Percentiles rank a stretch among this genome's conserved stretches.
phyloP scores from a whole-genome alignment of 2,113 vertebrate genomes.

The Hydropotes inermis region DNA sequence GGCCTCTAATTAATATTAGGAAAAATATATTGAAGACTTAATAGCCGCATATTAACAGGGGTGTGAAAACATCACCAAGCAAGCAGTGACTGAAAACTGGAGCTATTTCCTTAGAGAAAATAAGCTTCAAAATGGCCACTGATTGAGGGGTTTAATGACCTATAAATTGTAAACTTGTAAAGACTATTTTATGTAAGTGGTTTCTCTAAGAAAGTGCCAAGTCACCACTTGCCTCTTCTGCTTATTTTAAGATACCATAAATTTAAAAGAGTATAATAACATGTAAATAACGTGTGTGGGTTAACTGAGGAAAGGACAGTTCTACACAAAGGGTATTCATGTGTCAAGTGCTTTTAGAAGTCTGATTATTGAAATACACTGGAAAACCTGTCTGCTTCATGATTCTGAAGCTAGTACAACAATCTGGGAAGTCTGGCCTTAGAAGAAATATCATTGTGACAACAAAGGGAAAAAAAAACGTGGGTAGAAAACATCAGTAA shows the following conservation, averaged over 20 bases:
- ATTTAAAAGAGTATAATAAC: constrained; percentile 2
- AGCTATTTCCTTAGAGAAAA: neutral
- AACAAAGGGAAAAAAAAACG: neutral
- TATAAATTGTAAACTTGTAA: neutral
- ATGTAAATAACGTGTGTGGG: neutral
- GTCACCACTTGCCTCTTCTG: neutral
- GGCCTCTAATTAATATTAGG: constrained; percentile 11
- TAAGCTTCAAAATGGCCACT: neutral
- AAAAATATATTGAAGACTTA: neutral
- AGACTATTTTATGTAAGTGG: neutral
- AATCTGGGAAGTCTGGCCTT: neutral
- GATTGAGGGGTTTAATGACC: neutral
- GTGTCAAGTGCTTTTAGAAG: neutral
- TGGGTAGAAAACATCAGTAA: neutral
- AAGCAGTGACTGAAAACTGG: neutral
- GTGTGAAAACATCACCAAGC: neutral
- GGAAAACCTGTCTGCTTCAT: neutral
- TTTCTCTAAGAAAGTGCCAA: constrained; percentile 8
- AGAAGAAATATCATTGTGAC: neutral
- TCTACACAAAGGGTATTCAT: neutral
- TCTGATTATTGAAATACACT: constrained; percentile 24
- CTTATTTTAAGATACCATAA: neutral
- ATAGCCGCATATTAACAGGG: neutral
- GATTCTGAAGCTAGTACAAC: neutral
- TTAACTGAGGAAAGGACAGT: neutral